Conservation (phyloP, 2,113 vertebrate genomes). For the Neodontobutis hainanensis region DNA sequence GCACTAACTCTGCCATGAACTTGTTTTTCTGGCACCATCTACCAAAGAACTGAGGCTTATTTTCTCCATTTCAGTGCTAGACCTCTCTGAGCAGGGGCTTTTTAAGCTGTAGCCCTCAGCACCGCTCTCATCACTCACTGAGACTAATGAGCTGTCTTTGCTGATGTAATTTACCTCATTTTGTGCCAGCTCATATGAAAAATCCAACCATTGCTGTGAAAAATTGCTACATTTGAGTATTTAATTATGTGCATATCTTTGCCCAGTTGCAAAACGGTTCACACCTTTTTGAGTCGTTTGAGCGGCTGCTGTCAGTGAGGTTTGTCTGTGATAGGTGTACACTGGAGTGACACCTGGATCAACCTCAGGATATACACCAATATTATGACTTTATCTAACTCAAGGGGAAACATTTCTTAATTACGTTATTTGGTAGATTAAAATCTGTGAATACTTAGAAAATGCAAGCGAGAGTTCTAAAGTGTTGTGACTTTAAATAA, state of each 20-base stretch:
- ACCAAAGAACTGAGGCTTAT: slow-evolving; percentile 3
- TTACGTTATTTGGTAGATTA: slow-evolving; percentile 1
- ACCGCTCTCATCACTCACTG: slow-evolving; percentile 55
- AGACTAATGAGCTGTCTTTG: slow-evolving; percentile 65
- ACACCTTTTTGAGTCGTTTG: slow-evolving; percentile 10
- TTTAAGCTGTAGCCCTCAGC: slow-evolving; percentile 37
- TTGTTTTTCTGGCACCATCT: slow-evolving; percentile 3
- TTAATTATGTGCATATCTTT: slow-evolving; percentile 53
- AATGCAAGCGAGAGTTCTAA: not conserved
- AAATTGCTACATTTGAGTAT: slow-evolving; percentile 38
- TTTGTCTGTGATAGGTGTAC: slow-evolving; percentile 23
- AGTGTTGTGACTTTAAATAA: not conserved
- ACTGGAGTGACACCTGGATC: not conserved
- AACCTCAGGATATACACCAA: slow-evolving; percentile 2
- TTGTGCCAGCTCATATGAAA: slow-evolving; percentile 52
- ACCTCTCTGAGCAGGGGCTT: slow-evolving; percentile 34
- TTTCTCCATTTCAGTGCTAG: slow-evolving; percentile 25
- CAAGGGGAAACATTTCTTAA: slow-evolving; percentile 5
- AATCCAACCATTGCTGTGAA: slow-evolving; percentile 41
- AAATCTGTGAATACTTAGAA: slow-evolving; percentile 10
- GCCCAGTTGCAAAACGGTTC: slow-evolving; percentile 13
- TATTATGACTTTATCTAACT: not conserved
- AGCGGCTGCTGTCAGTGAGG: slow-evolving; percentile 20
- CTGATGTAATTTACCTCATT: slow-evolving; percentile 63
- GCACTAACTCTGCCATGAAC: slow-evolving; percentile 8